A percentile compares a stretch with the other conserved stretches of the same genome.
Conservation (phyloP, 2,113 vertebrate genomes). For the Lipotes vexillifer region DNA sequence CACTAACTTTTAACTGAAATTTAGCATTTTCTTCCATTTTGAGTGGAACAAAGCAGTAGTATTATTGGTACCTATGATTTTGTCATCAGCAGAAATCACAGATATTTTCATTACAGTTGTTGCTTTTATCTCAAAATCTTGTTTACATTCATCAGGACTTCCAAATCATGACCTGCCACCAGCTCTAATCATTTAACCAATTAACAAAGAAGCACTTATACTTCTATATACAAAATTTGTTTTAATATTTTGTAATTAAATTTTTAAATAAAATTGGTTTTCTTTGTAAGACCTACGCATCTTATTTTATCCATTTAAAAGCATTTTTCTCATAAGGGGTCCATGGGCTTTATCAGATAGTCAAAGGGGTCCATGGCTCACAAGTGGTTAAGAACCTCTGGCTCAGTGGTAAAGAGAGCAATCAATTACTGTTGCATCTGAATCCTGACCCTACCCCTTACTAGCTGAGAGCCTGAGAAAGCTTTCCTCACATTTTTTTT, state of each 20-base stretch:
- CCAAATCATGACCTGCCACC: neutral
- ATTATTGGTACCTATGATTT: neutral
- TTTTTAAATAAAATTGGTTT: neutral
- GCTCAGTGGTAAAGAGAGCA: neutral
- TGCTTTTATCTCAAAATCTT: neutral
- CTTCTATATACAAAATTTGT: neutral
- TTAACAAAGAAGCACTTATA: neutral
- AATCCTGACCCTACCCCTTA: neutral
- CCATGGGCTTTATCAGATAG: neutral
- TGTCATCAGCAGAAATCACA: neutral
- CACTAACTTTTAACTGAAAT: neutral
- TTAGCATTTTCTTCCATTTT: neutral
- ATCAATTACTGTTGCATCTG: neutral
- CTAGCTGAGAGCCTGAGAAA: neutral
- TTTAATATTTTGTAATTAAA: neutral
- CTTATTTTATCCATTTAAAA: constrained; percentile 3
- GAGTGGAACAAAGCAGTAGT: neutral
- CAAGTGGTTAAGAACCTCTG: neutral
- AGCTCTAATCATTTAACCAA: neutral
- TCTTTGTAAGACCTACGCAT: neutral
- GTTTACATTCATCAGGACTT: neutral
- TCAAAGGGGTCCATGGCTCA: neutral
- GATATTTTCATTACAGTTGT: neutral
- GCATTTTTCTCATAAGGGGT: neutral
- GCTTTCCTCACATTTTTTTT: neutral